phyloP scores from a whole-genome alignment of 2,797 vertebrate species.

The Sciaenops ocellatus region DNA sequence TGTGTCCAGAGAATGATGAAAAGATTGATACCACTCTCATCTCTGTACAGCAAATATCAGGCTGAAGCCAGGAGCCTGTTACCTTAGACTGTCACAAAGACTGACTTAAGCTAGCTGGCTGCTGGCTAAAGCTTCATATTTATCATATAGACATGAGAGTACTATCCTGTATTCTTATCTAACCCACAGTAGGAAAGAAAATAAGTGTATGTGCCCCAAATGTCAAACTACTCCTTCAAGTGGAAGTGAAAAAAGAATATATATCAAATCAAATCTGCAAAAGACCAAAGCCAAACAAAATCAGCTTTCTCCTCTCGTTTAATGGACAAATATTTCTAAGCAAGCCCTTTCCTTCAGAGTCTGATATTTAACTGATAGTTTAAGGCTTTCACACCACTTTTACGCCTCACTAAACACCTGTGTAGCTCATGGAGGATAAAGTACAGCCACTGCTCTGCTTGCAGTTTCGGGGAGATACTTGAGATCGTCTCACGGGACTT shows the following conservation, averaged over 20 bases:
- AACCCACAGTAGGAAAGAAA: background rate
- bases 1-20: no score
- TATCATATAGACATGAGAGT: background rate
- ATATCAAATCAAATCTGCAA: background rate
- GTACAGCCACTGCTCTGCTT: background rate
- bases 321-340: background rate
- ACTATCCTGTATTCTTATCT: background rate
- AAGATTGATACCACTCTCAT: no score
- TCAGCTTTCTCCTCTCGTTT: background rate
- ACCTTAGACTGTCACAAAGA: no score
- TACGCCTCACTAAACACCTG: conserved; percentile 5
- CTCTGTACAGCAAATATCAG: no score
- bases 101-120: no score
- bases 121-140: no score
- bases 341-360: background rate
- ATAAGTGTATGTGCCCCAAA: background rate
- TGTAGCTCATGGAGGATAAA: background rate
- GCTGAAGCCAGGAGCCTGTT: no score
- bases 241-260: background rate
- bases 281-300: background rate
- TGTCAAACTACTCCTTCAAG: background rate
- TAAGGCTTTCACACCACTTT: conserved; percentile 10
- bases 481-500: background rate
- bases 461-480: background rate
- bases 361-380: background rate